Evolutionary conservation across 1,140 invertebrate species (phyloP).

Genomic region (Mya arenaria): DNA sequence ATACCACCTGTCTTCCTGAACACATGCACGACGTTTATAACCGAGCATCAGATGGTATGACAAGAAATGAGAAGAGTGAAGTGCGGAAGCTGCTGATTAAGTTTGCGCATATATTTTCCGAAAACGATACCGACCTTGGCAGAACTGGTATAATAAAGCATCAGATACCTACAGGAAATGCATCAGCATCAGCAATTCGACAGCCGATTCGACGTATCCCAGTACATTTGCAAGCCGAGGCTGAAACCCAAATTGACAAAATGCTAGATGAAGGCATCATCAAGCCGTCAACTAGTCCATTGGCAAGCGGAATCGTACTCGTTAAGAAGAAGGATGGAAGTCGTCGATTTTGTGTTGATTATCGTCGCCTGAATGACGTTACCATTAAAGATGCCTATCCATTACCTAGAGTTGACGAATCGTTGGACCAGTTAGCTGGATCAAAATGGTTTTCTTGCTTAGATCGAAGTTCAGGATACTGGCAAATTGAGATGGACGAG

Average conservation of each 20-base stretch:
- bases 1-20: slow-evolving; percentile 28
- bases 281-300: slow-evolving; percentile 55
- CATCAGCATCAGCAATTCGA: too few relatives aligned
- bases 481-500: background rate
- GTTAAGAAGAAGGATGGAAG: slow-evolving; percentile 41
- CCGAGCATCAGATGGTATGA: background rate
- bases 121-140: slow-evolving; percentile 44
- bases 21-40: slow-evolving; percentile 34
- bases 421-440: slow-evolving; percentile 31
- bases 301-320: slow-evolving; percentile 50
- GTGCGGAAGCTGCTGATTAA: slow-evolving; percentile 13
- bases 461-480: too few relatives aligned
- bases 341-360: slow-evolving; percentile 42
- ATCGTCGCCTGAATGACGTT: slow-evolving; percentile 18
- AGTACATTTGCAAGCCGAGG: slow-evolving; percentile 14
- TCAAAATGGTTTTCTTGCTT: slow-evolving; percentile 21
- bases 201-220: slow-evolving; percentile 49
- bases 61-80: background rate
- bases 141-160: slow-evolving; percentile 49
- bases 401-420: slow-evolving; percentile 31
- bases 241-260: slow-evolving; percentile 32
- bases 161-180: slow-evolving; percentile 51
- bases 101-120: slow-evolving; percentile 8
- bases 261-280: slow-evolving; percentile 54
- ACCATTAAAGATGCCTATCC: slow-evolving; percentile 51